Evolutionary conservation across 2,888 invertebrate species (phyloP).

Genomic region (Thymelicus lineola): DNA sequence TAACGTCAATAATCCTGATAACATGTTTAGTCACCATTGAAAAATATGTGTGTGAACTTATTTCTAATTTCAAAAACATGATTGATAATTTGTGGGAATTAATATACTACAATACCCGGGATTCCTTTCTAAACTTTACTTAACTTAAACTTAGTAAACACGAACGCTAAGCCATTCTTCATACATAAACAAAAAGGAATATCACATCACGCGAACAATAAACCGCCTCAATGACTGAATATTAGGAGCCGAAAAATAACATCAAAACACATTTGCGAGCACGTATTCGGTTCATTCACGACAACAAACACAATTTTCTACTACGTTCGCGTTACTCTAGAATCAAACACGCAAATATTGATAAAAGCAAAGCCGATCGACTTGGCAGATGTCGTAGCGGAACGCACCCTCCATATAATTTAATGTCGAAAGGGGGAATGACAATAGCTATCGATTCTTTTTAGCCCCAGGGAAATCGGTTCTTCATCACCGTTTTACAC

Average conservation of each 20-base stretch:
- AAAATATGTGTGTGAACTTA: too few species aligned
- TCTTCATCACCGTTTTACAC: conserved; percentile 63
- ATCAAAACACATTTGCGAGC: conserved; percentile 29
- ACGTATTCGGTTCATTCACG: conserved; percentile 43
- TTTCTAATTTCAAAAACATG: too few species aligned
- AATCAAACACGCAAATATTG: conserved; percentile 77
- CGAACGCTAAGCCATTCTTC: background rate
- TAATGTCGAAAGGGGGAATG: conserved; percentile 71
- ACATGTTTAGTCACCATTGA: too few species aligned
- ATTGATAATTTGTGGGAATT: too few species aligned
- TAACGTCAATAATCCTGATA: too few species aligned
- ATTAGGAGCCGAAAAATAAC: conserved; percentile 31
- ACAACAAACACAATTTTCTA: conserved; percentile 55
- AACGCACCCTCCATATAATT: conserved; percentile 72
- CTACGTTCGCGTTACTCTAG: conserved; percentile 57
- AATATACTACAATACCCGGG: too few species aligned
- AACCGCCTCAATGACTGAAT: conserved; percentile 14
- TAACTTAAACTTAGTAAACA: background rate
- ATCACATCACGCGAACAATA: background rate
- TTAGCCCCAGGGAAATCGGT: conserved; percentile 66
- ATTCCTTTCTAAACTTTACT: too few species aligned
- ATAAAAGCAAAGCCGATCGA: conserved; percentile 71
- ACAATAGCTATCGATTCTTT: conserved; percentile 77
- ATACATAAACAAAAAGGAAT: background rate
- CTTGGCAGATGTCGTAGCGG: conserved; percentile 66